A percentile compares a stretch with the other conserved stretches of the same genome.
Evolutionary conservation across 2,113 vertebrate genomes (phyloP).

Genomic region (Paedocypris sp.): DNA sequence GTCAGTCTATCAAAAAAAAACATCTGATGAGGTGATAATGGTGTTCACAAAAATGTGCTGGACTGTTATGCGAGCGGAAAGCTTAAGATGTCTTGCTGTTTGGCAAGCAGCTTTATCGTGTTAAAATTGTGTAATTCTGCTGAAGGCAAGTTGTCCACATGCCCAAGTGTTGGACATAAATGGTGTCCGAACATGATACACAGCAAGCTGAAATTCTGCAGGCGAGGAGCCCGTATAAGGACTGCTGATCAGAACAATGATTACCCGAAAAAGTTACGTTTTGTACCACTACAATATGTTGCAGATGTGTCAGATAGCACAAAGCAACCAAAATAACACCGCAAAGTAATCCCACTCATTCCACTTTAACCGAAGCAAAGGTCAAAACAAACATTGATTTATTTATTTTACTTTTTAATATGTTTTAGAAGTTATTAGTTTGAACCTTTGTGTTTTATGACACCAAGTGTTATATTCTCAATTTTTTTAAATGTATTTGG

Average conservation of each 20-base stretch:
- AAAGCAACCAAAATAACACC: background rate
- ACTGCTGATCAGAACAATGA: constrained; percentile 26
- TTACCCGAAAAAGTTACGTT: constrained; percentile 13
- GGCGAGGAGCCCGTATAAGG: constrained; percentile 29
- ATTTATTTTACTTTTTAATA: no score
- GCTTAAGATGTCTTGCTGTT: constrained; percentile 7
- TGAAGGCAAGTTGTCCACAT: constrained; percentile 12
- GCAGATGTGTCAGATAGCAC: background rate
- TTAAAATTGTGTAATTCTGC: constrained; percentile 8
- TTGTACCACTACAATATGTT: no score
- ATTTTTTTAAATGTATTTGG: no score
- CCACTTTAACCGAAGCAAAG: background rate
- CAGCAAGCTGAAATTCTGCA: constrained; percentile 1
- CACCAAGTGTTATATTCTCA: no score
- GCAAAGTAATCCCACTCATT: background rate
- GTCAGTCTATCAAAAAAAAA: constrained; percentile 19
- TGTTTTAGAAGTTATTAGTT: no score
- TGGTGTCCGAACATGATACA: constrained; percentile 6
- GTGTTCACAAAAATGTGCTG: background rate
- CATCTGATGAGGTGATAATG: background rate
- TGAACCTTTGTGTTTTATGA: no score
- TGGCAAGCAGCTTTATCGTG: constrained; percentile 15
- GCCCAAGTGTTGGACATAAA: constrained; percentile 7
- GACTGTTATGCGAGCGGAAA: background rate
- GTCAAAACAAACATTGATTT: no score